Conservation (phyloP, 2,888 invertebrate genomes). For the Amblyjoppa proteus region DNA sequence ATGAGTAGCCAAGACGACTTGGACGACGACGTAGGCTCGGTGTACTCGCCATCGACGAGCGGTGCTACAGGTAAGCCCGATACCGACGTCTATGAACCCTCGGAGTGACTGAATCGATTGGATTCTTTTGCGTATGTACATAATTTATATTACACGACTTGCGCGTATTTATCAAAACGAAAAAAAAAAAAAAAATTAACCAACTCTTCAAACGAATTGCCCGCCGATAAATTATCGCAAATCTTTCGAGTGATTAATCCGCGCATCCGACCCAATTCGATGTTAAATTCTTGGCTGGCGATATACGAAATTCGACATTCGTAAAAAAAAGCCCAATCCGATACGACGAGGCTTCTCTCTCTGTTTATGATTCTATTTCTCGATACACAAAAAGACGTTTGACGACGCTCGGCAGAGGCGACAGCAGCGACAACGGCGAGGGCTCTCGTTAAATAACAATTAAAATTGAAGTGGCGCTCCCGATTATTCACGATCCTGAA, state of each 20-base stretch:
- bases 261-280: background rate
- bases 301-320: background rate
- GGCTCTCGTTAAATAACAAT: background rate
- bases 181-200: too few relatives aligned
- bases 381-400: slow-evolving; percentile 18
- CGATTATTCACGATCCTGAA: too few relatives aligned
- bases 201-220: background rate
- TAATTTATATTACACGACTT: background rate
- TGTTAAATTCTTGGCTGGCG: background rate
- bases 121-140: slow-evolving; percentile 36
- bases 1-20: slow-evolving; percentile 95
- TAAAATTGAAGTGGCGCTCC: background rate
- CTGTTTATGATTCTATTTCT: slow-evolving; percentile 4
- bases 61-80: slow-evolving; percentile 88
- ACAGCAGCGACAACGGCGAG: background rate
- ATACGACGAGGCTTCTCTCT: background rate
- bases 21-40: slow-evolving; percentile 91
- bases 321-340: background rate
- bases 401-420: background rate
- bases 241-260: background rate
- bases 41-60: slow-evolving; percentile 88
- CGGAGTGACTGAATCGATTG: slow-evolving; percentile 83
- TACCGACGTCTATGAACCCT: slow-evolving; percentile 85
- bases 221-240: background rate
- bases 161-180: background rate